These are phyloP conservation scores for Conger conger DNA, from an alignment of 2,113 vertebrate genomes.

Conservation along the genomic window DNA sequence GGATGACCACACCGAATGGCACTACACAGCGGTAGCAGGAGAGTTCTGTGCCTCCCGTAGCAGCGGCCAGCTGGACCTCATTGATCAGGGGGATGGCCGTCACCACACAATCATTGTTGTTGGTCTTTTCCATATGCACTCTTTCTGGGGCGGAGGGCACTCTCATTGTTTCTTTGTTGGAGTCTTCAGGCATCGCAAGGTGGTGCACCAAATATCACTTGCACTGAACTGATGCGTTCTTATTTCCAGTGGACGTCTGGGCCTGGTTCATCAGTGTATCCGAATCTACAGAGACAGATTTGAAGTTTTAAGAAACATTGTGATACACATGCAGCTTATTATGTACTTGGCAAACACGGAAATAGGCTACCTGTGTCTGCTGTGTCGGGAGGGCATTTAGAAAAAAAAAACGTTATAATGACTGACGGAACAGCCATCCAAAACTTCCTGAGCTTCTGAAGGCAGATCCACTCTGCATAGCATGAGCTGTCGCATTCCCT, in stretches of 20 bases:
- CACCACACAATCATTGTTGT: conserved; percentile 63
- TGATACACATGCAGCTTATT: background rate
- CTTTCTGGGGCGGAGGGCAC: conserved; percentile 67
- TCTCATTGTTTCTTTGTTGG: conserved; percentile 74
- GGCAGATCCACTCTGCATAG: conserved; percentile 37
- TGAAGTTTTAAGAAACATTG: background rate
- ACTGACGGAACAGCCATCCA: background rate
- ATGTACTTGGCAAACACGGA: background rate
- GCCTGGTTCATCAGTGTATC: conserved; percentile 17
- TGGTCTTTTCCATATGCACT: conserved; percentile 62
- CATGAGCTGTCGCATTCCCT: conserved; percentile 68
- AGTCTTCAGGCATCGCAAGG: conserved; percentile 80
- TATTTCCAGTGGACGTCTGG: conserved; percentile 3
- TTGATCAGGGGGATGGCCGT: conserved; percentile 80
- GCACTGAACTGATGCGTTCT: conserved; percentile 1
- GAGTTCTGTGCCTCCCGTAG: conserved; percentile 86
- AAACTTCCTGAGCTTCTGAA: background rate
- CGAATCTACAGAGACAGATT: conserved; percentile 18
- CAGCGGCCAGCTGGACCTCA: conserved; percentile 83
- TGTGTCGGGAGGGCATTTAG: background rate
- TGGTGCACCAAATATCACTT: background rate
- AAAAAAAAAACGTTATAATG: background rate
- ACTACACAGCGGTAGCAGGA: conserved; percentile 94
- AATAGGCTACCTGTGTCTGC: background rate
- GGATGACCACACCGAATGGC: conserved; percentile 90